Conservation (phyloP, 2,797 vertebrate species). For the Mus caroli region DNA sequence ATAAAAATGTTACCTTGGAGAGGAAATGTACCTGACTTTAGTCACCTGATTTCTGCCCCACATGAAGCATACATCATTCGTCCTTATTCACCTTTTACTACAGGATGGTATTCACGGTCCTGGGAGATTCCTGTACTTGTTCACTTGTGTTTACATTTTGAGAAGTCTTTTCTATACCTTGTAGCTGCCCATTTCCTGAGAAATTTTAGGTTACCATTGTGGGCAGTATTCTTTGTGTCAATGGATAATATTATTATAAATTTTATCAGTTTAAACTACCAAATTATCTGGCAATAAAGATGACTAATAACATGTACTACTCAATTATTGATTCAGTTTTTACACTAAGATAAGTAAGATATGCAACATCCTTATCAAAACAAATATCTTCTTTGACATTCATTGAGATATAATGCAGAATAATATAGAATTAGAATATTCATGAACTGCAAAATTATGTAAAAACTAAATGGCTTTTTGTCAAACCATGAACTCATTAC, state of each 20-base stretch:
- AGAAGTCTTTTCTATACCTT: neutral
- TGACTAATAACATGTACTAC: neutral
- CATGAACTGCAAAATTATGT: neutral
- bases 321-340: neutral
- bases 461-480: conserved; percentile 20
- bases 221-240: neutral
- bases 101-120: neutral
- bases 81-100: neutral
- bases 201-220: neutral
- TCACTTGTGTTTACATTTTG: conserved; percentile 8
- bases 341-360: neutral
- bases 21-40: neutral
- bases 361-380: neutral
- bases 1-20: neutral
- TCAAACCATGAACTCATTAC: neutral
- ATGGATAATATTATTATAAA: neutral
- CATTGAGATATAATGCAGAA: neutral
- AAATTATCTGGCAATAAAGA: neutral
- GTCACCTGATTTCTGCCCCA: neutral
- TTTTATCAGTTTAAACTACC: neutral
- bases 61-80: neutral
- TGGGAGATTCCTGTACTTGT: neutral
- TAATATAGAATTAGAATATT: neutral
- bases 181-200: neutral
- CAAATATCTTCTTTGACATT: neutral